Evolutionary conservation across 2,888 invertebrate species (phyloP), one percentile per base, ranked within the genome.

Genomic region (Eurytoma californica): DNA sequence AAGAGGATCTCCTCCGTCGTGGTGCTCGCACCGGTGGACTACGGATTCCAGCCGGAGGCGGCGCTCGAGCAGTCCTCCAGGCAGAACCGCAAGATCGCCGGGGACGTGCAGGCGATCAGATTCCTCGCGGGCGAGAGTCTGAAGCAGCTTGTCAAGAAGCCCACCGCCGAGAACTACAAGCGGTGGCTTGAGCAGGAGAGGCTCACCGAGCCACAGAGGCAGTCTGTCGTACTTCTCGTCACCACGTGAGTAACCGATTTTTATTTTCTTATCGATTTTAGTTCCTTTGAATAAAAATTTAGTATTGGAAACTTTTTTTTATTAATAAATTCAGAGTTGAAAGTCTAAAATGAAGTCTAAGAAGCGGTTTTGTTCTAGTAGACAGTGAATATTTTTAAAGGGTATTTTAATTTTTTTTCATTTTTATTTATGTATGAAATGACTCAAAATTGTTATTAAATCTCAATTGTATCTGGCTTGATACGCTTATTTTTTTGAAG

Each of bases 1-100:
- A 94, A 94, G 86, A 94, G 93, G 87, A 94, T 97, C n/a, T 94
- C 95, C 13, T 96, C 96, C 86, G 96, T 97, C 1, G 96, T 97
- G 0, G 96, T 96, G 1, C 89, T 97, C 82, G 96, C 96, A 3
- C 96, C 96, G 0, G 95, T 96, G 2, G 94, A 95, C 88, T 95
- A 95, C 78, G 94, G 93, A 87, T 92, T 92, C 84, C 89, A 93
- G 78, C 86, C 86, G 3, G 82, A 83, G 51, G 28, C 61, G 14
- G 65, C 53, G 49, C 39, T 51, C 7, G 55, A 67, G 4, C 61
- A 57, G 28, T 28, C 49, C 20, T 12, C 61, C 28, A 60, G 63
- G 92, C 92, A 84, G 87, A 89, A 79, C 91, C 94, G 84, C 91
- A 91, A 74, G 92, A 93, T 81, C 66, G 74, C 72, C 30, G 51